These are phyloP conservation scores for Spondyliosoma cantharus DNA, from an alignment of 2,797 vertebrate genomes.

Conservation along the genomic window DNA sequence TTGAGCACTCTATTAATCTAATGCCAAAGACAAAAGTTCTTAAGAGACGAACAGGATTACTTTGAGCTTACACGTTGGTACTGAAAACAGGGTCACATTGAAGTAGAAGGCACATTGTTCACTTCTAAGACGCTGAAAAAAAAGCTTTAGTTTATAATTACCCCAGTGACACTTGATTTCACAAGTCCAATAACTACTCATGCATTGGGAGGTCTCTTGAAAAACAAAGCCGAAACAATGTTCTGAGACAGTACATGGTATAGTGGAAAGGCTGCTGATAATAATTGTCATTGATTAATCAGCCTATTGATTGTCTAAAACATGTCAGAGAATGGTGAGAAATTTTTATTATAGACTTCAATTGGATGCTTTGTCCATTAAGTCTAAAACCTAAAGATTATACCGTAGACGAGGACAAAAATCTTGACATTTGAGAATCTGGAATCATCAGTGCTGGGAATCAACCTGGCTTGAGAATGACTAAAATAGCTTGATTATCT, in stretches of 20 bases:
- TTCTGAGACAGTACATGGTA: background rate
- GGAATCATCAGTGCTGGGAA: background rate
- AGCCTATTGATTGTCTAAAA: background rate
- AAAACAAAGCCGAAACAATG: background rate
- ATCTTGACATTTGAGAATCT: background rate
- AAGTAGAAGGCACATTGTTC: background rate
- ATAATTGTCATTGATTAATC: background rate
- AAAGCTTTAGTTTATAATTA: background rate
- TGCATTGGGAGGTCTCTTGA: background rate
- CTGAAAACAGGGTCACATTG: constrained; percentile 11
- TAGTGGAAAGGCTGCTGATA: background rate
- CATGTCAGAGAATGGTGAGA: background rate
- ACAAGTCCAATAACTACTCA: background rate
- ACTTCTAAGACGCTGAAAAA: background rate
- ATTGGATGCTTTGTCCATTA: background rate
- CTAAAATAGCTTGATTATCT: too few species aligned
- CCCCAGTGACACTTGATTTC: background rate
- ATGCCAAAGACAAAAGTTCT: constrained; percentile 35
- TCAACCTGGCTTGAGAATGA: too few species aligned
- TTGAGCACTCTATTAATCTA: constrained; percentile 53
- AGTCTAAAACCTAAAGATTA: background rate
- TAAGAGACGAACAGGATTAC: constrained; percentile 14
- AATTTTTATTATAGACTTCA: background rate
- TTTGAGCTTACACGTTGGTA: constrained; percentile 34
- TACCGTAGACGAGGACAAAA: background rate